Percentiles rank a stretch among this genome's conserved stretches.
Evolutionary conservation across 2,797 vertebrate genomes (phyloP).

Genomic region (Hypotaenidia okinawae): DNA sequence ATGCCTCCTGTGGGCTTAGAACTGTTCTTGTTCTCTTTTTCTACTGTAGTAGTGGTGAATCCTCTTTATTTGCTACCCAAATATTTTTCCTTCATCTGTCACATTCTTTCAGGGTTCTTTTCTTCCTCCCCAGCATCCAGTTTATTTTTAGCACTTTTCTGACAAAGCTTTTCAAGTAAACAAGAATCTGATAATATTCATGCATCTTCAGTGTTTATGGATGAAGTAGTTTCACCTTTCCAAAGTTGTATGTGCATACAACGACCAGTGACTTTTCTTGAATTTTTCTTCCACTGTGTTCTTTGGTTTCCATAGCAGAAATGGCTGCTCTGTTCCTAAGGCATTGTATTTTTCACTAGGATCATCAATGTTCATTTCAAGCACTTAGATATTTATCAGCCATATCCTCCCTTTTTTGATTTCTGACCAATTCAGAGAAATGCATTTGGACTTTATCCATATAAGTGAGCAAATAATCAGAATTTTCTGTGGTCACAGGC

Average conservation of each 20-base stretch:
- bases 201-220: neutral
- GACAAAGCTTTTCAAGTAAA: neutral
- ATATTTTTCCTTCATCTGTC: conserved; percentile 45
- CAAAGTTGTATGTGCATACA: neutral
- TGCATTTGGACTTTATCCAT: neutral
- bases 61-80: conserved; percentile 21
- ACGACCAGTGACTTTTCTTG: neutral
- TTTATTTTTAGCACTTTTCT: conserved; percentile 22
- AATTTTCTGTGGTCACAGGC: neutral
- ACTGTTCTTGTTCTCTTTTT: conserved; percentile 1
- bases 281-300: neutral
- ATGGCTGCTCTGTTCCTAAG: neutral
- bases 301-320: neutral
- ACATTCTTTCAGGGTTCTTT: neutral
- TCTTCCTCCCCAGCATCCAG: neutral
- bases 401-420: neutral
- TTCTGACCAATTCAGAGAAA: neutral
- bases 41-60: neutral
- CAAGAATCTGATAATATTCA: neutral
- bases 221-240: neutral
- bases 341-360: neutral
- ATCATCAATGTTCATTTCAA: neutral
- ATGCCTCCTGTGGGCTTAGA: conserved; percentile 47
- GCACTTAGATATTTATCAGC: neutral
- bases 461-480: neutral